Evolutionary conservation across 2,888 invertebrate genomes (phyloP), one percentile per base, ranked within the genome.

Genomic region (Phyllotreta cruciferae): DNA sequence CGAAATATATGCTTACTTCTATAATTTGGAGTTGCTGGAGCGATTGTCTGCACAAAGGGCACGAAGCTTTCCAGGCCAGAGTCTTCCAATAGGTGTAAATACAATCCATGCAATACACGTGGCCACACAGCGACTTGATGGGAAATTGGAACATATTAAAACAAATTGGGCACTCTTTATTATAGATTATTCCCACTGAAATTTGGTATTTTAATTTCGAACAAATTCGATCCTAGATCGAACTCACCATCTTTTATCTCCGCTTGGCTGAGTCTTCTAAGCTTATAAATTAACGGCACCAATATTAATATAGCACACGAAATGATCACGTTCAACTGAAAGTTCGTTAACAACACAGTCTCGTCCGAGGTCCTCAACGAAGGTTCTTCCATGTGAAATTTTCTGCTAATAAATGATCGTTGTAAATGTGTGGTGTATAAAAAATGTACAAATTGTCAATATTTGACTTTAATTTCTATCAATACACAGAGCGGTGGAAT

Each of bases 141-240:
- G 73, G 72, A 8, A 62, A 64, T 42, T 47, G 63, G 34, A 73
- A 65, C 14, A 53, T 37, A 38, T 68, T 70, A 42, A 72, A 71
- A 64, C 75, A 77, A 63, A 76, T 76, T 36, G 74, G 77, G 58
- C 73, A 78, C 1, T 73, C 74, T 37, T 64, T 62, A 56, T 76
- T 75, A 60, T 74, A 76, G 55, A 71, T 62, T 11, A 37, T 34
- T 34, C 45, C 14, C 50, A 41, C 66, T 66, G 35, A 56, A 63
- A 63, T 41, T 41, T 41, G 41, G 9, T 4, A 4, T 41, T 41
- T n/a, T 41, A 3, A 41, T 41, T 41, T 35, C 7, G 6, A 13
- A 13, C 9, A 9, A 35, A 8, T 14, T 47, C 34, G 34, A 3
- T 3, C 36, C n/a, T 42, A 10, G 3, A 42, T 24, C 35, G 10